Evolutionary conservation across 2,888 invertebrate species (phyloP).

Genomic region (Allolobophora icterica): DNA sequence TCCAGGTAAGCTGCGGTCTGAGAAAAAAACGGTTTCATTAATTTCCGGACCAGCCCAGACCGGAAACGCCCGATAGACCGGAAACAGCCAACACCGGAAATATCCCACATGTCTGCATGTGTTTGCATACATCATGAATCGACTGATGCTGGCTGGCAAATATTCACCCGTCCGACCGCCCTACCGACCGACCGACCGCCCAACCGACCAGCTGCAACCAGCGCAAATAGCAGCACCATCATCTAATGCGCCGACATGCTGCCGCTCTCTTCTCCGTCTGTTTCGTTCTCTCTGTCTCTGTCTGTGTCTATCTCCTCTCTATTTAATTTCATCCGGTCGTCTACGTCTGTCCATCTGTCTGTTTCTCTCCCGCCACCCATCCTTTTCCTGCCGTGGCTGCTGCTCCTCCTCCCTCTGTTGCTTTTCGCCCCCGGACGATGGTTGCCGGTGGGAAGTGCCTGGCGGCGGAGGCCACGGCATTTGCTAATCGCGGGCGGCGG

Average conservation of each 20-base stretch:
- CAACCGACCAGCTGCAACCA: conserved; percentile 27
- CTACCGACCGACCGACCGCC: neutral
- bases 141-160: conserved; percentile 9
- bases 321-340: conserved; percentile 4
- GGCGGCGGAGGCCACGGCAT: neutral
- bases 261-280: neutral
- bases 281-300: neutral
- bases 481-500: neutral
- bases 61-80: conserved; percentile 20
- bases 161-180: neutral
- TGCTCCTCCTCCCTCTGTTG: neutral
- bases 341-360: neutral
- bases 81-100: conserved; percentile 23
- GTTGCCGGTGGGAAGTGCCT: neutral
- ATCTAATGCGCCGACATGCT: neutral
- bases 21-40: conserved; percentile 12
- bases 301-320: neutral
- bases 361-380: neutral
- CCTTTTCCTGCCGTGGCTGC: neutral
- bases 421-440: neutral
- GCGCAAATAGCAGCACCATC: neutral
- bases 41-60: neutral
- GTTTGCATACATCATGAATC: conserved; percentile 29
- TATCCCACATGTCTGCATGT: conserved; percentile 13
- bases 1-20: conserved; percentile 14